Conservation (phyloP, 2,888 invertebrate genomes). For the Anodontia alba region DNA sequence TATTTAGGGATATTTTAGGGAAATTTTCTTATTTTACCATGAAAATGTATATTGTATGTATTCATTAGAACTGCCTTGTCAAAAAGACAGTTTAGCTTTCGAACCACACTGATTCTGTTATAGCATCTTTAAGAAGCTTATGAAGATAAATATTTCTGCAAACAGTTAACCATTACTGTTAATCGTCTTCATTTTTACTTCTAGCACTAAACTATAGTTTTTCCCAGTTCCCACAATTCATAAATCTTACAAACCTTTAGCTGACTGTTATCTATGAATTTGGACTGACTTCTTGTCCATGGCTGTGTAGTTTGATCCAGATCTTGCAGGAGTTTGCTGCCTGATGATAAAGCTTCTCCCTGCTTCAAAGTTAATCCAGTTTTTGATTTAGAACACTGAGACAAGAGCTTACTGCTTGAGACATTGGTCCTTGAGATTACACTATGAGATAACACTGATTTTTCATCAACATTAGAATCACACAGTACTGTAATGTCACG, state of each 20-base stretch:
- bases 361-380: neutral
- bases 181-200: no score
- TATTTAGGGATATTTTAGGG: no score
- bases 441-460: neutral
- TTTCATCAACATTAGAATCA: constrained; percentile 17
- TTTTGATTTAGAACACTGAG: neutral
- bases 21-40: no score
- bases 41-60: no score
- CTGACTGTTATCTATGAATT: constrained; percentile 1
- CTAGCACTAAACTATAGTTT: no score
- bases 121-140: no score
- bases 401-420: neutral
- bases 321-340: neutral
- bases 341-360: neutral
- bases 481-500: constrained; percentile 23
- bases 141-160: no score
- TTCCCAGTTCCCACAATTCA: no score
- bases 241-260: neutral
- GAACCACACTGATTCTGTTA: no score
- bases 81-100: no score
- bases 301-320: neutral
- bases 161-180: no score
- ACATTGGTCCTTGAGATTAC: neutral
- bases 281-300: constrained; percentile 1
- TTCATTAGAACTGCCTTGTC: no score